A percentile compares a stretch with the other conserved stretches of the same genome.
Conservation (phyloP, 2,888 invertebrate genomes). For the Platycheirus rosarum region DNA sequence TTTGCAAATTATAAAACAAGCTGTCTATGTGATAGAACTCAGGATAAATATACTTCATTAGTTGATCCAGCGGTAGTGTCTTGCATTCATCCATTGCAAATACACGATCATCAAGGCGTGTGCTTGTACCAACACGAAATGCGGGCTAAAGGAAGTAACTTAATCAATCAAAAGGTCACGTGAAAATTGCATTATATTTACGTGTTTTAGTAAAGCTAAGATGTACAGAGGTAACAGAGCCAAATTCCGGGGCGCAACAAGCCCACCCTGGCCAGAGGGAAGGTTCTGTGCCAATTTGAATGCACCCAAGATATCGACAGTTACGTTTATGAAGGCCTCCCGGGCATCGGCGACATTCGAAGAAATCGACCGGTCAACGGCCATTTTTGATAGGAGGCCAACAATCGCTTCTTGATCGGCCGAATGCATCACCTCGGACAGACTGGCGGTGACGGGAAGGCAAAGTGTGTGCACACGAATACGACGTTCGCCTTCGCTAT, state of each 20-base stretch:
- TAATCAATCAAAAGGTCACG: not conserved
- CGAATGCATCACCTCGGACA: constrained; percentile 92
- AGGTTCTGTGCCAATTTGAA: constrained; percentile 87
- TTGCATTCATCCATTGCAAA: constrained; percentile 97
- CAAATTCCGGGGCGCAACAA: constrained; percentile 90
- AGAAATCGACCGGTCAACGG: constrained; percentile 94
- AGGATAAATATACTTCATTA: constrained; percentile 95
- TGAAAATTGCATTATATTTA: constrained; percentile 82
- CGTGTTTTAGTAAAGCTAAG: constrained; percentile 93
- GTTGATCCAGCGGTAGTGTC: constrained; percentile 89
- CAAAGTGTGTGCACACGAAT: constrained; percentile 99
- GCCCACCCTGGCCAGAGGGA: constrained; percentile 84
- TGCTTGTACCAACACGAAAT: constrained; percentile 93
- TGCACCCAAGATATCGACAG: constrained; percentile 92
- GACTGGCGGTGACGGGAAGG: constrained; percentile 92
- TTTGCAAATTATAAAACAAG: constrained; percentile 84
- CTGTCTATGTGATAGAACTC: constrained; percentile 94
- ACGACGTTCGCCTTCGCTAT: constrained; percentile 96
- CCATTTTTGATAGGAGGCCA: constrained; percentile 97
- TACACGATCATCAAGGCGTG: constrained; percentile 95
- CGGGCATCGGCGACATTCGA: constrained; percentile 95
- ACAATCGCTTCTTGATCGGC: constrained; percentile 98
- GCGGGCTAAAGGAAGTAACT: constrained; percentile 86
- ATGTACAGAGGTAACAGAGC: constrained; percentile 94
- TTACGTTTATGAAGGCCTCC: constrained; percentile 98